Evolutionary conservation across 2,888 invertebrate species (phyloP).

Genomic region (Megastigmus dorsalis): DNA sequence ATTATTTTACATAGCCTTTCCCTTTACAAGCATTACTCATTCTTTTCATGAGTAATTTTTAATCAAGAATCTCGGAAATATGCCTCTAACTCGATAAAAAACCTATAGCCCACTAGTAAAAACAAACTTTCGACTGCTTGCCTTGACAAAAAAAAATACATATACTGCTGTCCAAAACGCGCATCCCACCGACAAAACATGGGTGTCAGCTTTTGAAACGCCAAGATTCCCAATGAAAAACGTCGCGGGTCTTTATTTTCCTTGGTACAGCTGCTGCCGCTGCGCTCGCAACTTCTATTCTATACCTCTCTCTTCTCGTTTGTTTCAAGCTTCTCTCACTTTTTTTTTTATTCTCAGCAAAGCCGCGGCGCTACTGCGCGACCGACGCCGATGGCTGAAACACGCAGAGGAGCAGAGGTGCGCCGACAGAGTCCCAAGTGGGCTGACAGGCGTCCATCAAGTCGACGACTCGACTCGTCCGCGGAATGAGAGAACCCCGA

Average conservation of each 20-base stretch:
- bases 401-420: not conserved
- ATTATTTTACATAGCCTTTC: too few relatives aligned
- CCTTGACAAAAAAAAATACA: too few relatives aligned
- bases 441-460: constrained; percentile 56
- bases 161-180: too few relatives aligned
- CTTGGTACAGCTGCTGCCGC: not conserved
- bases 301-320: constrained; percentile 2
- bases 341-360: too few relatives aligned
- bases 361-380: too few relatives aligned
- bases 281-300: constrained; percentile 17
- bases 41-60: too few relatives aligned
- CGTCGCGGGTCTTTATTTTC: not conserved
- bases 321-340: constrained; percentile 32
- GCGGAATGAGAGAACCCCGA: constrained; percentile 30
- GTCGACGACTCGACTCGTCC: constrained; percentile 23
- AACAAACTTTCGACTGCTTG: too few relatives aligned
- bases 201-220: not conserved
- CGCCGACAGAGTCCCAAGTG: constrained; percentile 50
- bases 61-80: too few relatives aligned
- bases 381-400: not conserved
- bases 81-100: too few relatives aligned
- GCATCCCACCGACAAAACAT: not conserved
- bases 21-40: too few relatives aligned
- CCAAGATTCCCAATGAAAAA: not conserved
- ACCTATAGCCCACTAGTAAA: too few relatives aligned